These are phyloP conservation scores for Nothocercus julius DNA, from an alignment of 2,113 vertebrate species.

Conservation along the genomic window DNA sequence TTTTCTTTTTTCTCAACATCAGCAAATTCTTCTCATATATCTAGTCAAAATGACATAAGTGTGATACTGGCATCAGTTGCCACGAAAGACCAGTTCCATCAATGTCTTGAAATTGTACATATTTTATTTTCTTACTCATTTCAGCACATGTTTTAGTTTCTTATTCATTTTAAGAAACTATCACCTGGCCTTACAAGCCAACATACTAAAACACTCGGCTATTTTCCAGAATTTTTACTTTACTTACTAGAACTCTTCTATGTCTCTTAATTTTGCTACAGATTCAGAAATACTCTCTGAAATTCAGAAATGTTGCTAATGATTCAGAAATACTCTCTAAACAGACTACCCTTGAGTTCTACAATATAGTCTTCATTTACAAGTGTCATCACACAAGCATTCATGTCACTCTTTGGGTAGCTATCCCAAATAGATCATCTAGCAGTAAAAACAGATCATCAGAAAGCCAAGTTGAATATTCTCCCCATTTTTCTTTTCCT, in stretches of 20 bases:
- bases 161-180: background rate
- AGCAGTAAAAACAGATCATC: background rate
- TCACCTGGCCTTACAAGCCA: background rate
- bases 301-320: background rate
- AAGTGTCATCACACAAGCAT: fast-evolving
- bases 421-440: background rate
- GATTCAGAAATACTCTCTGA: background rate
- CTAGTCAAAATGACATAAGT: background rate
- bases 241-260: background rate
- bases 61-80: background rate
- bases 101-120: background rate
- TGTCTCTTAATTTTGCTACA: background rate
- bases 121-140: background rate
- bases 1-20: background rate
- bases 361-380: background rate
- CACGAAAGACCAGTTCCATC: background rate
- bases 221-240: background rate
- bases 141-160: background rate
- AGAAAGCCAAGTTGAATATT: background rate
- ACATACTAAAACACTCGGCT: background rate
- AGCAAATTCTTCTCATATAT: background rate
- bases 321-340: background rate
- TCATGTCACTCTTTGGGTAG: background rate
- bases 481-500: background rate
- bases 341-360: background rate